Conservation (phyloP, 2,888 invertebrate species). For the Calameuta filiformis region DNA sequence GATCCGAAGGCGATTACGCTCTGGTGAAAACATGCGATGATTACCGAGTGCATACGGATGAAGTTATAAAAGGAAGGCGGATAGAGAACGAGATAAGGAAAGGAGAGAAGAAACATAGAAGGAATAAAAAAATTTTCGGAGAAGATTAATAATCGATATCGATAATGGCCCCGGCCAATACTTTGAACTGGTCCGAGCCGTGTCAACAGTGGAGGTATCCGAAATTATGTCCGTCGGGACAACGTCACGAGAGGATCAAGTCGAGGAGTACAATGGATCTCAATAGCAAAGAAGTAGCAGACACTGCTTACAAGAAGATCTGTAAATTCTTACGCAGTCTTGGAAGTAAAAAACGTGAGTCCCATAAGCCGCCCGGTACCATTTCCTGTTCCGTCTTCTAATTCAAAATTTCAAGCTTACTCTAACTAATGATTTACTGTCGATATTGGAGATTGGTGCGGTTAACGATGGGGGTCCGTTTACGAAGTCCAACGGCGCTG, state of each 20-base stretch:
- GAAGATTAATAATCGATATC: background rate
- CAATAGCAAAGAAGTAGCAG: conserved; percentile 43
- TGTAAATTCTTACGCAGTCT: conserved; percentile 58
- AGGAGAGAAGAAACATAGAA: background rate
- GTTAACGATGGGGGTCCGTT: background rate
- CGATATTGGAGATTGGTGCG: background rate
- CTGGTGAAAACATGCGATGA: background rate
- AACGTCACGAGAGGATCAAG: conserved; percentile 34
- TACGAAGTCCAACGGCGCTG: background rate
- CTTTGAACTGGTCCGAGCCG: conserved; percentile 60
- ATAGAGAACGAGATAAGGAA: background rate
- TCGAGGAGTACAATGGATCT: conserved; percentile 47
- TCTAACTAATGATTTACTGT: background rate
- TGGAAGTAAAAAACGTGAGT: conserved; percentile 59
- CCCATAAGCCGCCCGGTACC: background rate
- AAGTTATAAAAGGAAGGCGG: background rate
- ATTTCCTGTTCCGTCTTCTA: conserved; percentile 1
- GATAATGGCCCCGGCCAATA: conserved; percentile 57
- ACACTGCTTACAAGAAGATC: conserved; percentile 59
- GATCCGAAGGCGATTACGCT: background rate
- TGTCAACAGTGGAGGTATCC: conserved; percentile 60
- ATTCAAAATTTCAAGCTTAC: background rate
- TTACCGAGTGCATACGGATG: background rate
- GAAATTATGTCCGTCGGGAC: conserved; percentile 36
- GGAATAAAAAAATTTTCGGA: background rate